Conservation (phyloP, 2,113 vertebrate species). For the Oryctolagus cuniculus region DNA sequence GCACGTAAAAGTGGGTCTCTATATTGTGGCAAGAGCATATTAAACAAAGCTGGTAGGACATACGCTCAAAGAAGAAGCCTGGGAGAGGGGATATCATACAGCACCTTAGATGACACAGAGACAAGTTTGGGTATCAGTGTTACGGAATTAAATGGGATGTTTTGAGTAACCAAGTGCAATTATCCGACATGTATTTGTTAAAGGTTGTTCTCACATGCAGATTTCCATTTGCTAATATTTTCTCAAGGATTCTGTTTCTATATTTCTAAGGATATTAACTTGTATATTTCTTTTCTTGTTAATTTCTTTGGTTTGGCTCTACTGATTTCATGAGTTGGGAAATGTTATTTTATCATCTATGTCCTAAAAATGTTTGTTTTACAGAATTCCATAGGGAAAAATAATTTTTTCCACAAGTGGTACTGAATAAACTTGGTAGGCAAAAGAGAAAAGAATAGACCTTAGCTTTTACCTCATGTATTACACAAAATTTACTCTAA, state of each 20-base stretch:
- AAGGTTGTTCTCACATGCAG: background rate
- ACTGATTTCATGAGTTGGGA: background rate
- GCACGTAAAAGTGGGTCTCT: background rate
- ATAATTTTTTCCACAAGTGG: background rate
- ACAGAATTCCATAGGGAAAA: constrained; percentile 25
- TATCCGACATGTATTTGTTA: background rate
- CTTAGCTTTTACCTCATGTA: background rate
- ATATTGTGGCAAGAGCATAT: background rate
- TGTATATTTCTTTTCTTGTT: background rate
- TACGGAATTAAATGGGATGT: background rate
- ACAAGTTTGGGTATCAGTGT: background rate
- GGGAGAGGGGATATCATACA: background rate
- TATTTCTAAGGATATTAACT: background rate
- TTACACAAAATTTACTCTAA: constrained; percentile 38
- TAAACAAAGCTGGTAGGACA: background rate
- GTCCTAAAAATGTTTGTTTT: background rate
- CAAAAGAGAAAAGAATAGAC: background rate
- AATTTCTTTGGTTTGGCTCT: background rate
- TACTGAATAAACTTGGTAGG: constrained; percentile 1
- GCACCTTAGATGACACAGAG: background rate
- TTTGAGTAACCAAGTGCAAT: background rate
- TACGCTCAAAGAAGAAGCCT: background rate
- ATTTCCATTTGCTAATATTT: constrained; percentile 56
- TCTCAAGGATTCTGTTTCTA: background rate
- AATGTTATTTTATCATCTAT: background rate